Evolutionary conservation across 2,797 vertebrate species (phyloP), one percentile per base, ranked within the genome.

Genomic region (Cirrhinus mrigala): DNA sequence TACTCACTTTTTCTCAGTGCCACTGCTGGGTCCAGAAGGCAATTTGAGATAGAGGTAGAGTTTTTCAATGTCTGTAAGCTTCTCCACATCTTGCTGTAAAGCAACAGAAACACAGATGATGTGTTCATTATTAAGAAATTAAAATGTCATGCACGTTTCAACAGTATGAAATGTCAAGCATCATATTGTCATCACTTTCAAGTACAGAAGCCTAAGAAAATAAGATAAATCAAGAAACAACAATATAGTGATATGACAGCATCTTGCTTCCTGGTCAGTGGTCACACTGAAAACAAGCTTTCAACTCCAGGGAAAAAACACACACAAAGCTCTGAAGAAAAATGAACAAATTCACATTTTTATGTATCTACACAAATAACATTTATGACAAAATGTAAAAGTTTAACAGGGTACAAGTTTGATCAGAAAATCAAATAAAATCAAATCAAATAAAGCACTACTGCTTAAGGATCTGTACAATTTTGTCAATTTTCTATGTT

Each of bases 21-120:
- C 95, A 95, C 93, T 96, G 95, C 92, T 97, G 92, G 96, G 95
- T 93, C 97, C 96, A 93, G 96, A 97, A 96, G 97, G 97, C 96
- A 97, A 95, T 91, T 96, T 96, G 95, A 97, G 97, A 95, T 97
- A 97, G 96, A 97, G 97, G 96, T 97, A 97, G 96, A 97, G 97
- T 96, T 97, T 97, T 95, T 97, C 97, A 94, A 97, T 93, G 92
- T 97, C 97, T 95, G 97, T 97, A 96, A 97, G 97, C 95, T 96
- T 97, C 94, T 97, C 96, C 95, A 97, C 96, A 96, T 97, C 97
- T 97, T 97, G 95, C 97, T 97, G 91, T 46, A 93, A 87, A 80
- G 56, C 68, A 56, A 75, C n/a, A 60, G 33, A n/a, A 56, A 81
- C 70, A 73, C 60, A 70, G 10, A 87, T 5, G 40, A 81, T 76